phyloP scores from a whole-genome alignment of 2,113 vertebrate species.

The human (Homo sapiens) region GRCh38 chr2:54674501-54675000 shows the following conservation, averaged over 20 bases:
- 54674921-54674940: background rate
- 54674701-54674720: background rate
- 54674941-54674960: no score
- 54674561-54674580: background rate
- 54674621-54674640: background rate
- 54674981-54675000: no score
- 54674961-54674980: no score
- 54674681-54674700: background rate
- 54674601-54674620: background rate
- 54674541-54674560: background rate
- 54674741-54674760: background rate
- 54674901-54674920: background rate
- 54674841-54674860: background rate
- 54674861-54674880: background rate
- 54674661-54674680: background rate
- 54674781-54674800: accelerated
- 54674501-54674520: background rate
- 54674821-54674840: background rate
- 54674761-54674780: no score
- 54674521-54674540: background rate
- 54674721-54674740: background rate
- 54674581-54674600: background rate
- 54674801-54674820: background rate
- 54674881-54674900: background rate
- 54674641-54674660: background rate